Conservation (phyloP, 1,140 invertebrate genomes). For the Drosophila saltans region DNA sequence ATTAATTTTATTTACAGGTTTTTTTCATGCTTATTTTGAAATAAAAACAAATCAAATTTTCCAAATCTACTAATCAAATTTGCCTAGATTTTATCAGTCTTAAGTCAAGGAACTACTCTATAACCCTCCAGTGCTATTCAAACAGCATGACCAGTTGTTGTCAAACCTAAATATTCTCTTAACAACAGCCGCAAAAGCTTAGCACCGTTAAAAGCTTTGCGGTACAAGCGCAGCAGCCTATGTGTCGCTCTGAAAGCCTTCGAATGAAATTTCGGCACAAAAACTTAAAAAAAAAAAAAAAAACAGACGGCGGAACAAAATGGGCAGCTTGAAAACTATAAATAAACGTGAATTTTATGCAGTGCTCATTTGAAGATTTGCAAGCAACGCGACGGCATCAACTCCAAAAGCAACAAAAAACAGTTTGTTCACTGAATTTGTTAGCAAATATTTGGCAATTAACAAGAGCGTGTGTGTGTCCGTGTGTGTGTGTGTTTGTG, state of each 20-base stretch:
- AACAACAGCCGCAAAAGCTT: constrained; percentile 37
- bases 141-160: constrained; percentile 23
- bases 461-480: constrained; percentile 27
- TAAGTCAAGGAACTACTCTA: no score
- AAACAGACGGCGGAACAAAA: constrained; percentile 32
- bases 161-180: constrained; percentile 56
- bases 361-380: constrained; percentile 82
- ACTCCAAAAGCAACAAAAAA: constrained; percentile 35
- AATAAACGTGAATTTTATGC: constrained; percentile 78
- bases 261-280: constrained; percentile 45
- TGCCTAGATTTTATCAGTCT: no score
- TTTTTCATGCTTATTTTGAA: no score
- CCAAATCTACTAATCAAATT: no score
- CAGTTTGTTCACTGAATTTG: constrained; percentile 42
- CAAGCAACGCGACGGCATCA: constrained; percentile 61
- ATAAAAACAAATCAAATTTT: no score
- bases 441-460: constrained; percentile 56
- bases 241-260: constrained; percentile 55
- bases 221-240: not conserved
- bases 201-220: not conserved
- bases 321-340: constrained; percentile 73
- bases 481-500: constrained; percentile 10
- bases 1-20: no score
- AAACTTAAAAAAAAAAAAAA: constrained; percentile 16
- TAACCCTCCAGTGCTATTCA: not conserved